Percentiles rank a stretch among this genome's conserved stretches.
Conservation (phyloP, 1,140 invertebrate species). For the Aphelinus certus region DNA sequence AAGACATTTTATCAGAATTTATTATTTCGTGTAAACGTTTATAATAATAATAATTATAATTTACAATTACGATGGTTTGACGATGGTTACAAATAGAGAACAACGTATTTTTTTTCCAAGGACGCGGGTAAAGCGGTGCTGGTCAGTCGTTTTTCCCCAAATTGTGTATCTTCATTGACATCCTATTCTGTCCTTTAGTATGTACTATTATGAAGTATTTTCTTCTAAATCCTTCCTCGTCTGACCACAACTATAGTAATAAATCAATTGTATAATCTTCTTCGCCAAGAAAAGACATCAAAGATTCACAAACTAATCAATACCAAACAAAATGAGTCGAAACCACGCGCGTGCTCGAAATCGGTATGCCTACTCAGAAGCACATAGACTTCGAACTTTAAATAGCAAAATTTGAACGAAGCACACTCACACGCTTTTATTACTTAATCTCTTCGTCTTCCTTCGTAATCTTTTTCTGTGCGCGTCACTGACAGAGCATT, state of each 20-base stretch:
- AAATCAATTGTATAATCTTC: background rate
- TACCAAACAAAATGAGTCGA: slow-evolving; percentile 10
- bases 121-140: slow-evolving; percentile 27
- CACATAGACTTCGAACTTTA: background rate
- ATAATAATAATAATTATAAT: slow-evolving; percentile 66
- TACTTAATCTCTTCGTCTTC: slow-evolving; percentile 8
- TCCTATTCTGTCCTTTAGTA: slow-evolving; percentile 7
- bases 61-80: slow-evolving; percentile 67
- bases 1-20: slow-evolving; percentile 67
- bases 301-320: background rate
- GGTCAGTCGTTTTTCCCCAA: slow-evolving; percentile 23
- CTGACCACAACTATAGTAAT: slow-evolving; percentile 12
- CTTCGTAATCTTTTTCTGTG: slow-evolving; percentile 8
- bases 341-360: background rate
- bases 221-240: slow-evolving; percentile 7
- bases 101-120: slow-evolving; percentile 48
- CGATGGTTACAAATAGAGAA: slow-evolving; percentile 68
- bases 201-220: slow-evolving; percentile 1
- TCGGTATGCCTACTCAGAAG: background rate
- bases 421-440: slow-evolving; percentile 14
- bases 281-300: slow-evolving; percentile 7
- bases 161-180: slow-evolving; percentile 21
- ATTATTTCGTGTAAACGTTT: slow-evolving; percentile 68
- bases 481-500: slow-evolving; percentile 36
- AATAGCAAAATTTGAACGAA: background rate